Evolutionary conservation across 2,888 invertebrate genomes (phyloP).

Genomic region (Ennomos erosarius): DNA sequence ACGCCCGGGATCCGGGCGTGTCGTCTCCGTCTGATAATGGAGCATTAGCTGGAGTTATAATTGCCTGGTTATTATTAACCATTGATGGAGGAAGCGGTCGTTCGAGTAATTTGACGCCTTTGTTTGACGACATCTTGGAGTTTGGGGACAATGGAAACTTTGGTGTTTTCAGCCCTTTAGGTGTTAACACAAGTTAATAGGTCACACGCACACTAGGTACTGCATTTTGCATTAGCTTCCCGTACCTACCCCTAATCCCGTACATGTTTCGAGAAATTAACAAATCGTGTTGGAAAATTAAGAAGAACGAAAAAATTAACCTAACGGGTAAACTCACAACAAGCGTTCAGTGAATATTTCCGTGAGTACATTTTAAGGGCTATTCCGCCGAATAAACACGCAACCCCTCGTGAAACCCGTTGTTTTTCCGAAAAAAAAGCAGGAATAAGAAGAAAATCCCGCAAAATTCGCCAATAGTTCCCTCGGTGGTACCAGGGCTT

Average conservation of each 20-base stretch:
- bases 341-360: conserved; percentile 22
- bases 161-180: conserved; percentile 25
- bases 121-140: conserved; percentile 38
- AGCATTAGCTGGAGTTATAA: conserved; percentile 76
- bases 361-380: conserved; percentile 19
- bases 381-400: conserved; percentile 42
- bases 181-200: neutral
- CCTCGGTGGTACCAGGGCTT: conserved; percentile 61
- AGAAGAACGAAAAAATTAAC: conserved; percentile 3
- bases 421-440: conserved; percentile 32
- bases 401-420: conserved; percentile 10
- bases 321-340: conserved; percentile 14
- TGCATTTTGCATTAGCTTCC: too few relatives aligned
- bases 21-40: conserved; percentile 63
- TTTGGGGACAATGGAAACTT: conserved; percentile 28
- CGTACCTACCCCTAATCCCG: too few relatives aligned
- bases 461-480: conserved; percentile 74
- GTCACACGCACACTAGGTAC: too few relatives aligned
- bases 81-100: conserved; percentile 56
- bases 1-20: conserved; percentile 64
- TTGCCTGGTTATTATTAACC: conserved; percentile 68
- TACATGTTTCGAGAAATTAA: neutral
- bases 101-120: conserved; percentile 44
- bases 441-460: conserved; percentile 62
- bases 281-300: conserved; percentile 4